Evolutionary conservation across 2,113 vertebrate genomes (phyloP).

Genomic region (Neolamprologus kungweensis): DNA sequence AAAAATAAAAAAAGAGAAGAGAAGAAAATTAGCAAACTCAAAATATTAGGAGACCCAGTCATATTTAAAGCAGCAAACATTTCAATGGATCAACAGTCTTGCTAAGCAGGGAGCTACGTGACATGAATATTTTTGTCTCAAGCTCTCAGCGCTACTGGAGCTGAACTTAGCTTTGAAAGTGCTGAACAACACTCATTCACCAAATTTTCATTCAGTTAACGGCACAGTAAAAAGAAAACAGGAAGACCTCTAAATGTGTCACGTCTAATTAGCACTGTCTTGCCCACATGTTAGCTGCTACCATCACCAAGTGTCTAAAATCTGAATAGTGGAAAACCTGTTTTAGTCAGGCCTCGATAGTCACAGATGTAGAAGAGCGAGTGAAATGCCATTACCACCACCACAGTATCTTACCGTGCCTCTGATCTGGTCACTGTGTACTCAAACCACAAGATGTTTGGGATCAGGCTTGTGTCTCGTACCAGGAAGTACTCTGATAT

Average conservation of each 20-base stretch:
- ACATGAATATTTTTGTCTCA: neutral
- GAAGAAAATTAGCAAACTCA: neutral
- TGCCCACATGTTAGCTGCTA: neutral
- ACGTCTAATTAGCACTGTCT: neutral
- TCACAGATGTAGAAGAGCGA: neutral
- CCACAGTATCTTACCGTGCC: conserved; percentile 79
- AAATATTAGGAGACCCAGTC: neutral
- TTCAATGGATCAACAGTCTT: neutral
- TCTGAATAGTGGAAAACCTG: neutral
- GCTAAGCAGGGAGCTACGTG: neutral
- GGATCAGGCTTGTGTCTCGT: conserved; percentile 97
- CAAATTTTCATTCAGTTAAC: neutral
- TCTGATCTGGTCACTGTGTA: conserved; percentile 98
- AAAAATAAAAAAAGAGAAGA: neutral
- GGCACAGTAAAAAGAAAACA: neutral
- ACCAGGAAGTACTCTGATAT: conserved; percentile 97
- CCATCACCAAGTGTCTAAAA: neutral
- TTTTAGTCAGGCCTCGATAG: neutral
- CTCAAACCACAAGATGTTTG: conserved; percentile 98
- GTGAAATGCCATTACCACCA: neutral
- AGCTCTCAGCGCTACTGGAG: neutral
- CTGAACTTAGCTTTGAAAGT: neutral
- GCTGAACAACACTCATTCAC: neutral
- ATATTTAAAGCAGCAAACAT: neutral
- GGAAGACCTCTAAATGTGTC: neutral